A percentile compares a stretch with the other conserved stretches of the same genome.
These are phyloP conservation scores for Rhaphigaster nebulosa DNA, from an alignment of 2,888 invertebrate species.

Conservation along the genomic window DNA sequence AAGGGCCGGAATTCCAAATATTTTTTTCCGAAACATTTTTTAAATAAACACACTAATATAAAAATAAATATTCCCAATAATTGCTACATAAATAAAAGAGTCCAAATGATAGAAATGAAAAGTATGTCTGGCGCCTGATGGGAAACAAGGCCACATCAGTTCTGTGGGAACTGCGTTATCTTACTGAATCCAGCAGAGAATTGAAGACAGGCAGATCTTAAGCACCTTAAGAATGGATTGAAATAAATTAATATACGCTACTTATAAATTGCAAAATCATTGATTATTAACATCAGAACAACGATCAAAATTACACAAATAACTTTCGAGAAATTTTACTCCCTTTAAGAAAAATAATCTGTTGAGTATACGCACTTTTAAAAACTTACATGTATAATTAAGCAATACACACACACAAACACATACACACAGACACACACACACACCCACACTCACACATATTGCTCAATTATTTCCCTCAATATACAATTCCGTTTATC, in stretches of 20 bases:
- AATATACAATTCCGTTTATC: too few relatives aligned
- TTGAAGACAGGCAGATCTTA: neutral
- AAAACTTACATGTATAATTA: too few relatives aligned
- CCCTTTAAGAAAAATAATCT: too few relatives aligned
- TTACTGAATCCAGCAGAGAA: neutral
- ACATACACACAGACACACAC: too few relatives aligned
- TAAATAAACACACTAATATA: neutral
- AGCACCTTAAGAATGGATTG: neutral
- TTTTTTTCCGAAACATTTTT: neutral
- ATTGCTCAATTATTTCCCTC: too few relatives aligned
- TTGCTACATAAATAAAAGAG: neutral
- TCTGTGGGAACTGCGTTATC: slow-evolving; percentile 4
- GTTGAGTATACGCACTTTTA: too few relatives aligned
- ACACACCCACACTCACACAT: too few relatives aligned
- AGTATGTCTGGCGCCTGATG: neutral
- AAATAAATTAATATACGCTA: neutral
- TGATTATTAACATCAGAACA: too few relatives aligned
- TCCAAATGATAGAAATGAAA: neutral
- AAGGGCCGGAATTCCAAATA: too few relatives aligned
- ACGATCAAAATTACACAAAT: too few relatives aligned
- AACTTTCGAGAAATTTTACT: too few relatives aligned
- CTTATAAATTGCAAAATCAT: neutral
- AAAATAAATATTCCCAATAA: neutral
- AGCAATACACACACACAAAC: too few relatives aligned
- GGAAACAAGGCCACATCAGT: neutral